phyloP scores from a whole-genome alignment of 2,113 vertebrate species.

The Plotosus lineatus region DNA sequence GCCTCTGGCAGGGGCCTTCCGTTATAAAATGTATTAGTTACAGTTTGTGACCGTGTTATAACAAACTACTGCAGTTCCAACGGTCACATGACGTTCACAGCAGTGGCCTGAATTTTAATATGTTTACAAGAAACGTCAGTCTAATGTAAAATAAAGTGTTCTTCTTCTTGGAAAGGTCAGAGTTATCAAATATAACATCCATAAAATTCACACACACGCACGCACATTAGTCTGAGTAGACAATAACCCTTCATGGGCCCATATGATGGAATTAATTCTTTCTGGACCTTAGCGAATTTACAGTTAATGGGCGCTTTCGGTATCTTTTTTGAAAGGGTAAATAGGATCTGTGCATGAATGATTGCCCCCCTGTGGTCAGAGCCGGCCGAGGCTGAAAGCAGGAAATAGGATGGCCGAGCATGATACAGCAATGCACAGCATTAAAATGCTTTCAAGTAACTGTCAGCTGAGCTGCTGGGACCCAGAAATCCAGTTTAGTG shows the following conservation, averaged over 20 bases:
- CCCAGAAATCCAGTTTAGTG: slow-evolving; percentile 38
- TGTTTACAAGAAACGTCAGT: neutral
- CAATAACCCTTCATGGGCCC: slow-evolving; percentile 32
- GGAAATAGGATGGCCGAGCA: slow-evolving; percentile 38
- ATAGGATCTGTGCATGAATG: slow-evolving; percentile 38
- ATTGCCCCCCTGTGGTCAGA: slow-evolving; percentile 61
- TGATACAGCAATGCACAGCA: slow-evolving; percentile 31
- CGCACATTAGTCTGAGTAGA: slow-evolving; percentile 16
- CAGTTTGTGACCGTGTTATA: neutral
- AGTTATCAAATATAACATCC: neutral
- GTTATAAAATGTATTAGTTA: neutral
- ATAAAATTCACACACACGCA: slow-evolving; percentile 27
- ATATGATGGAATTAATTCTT: slow-evolving; percentile 41
- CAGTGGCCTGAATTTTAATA: neutral
- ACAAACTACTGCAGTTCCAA: neutral
- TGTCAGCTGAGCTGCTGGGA: slow-evolving; percentile 26
- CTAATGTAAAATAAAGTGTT: neutral
- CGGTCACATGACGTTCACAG: neutral
- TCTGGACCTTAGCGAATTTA: slow-evolving; percentile 30
- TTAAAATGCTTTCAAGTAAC: slow-evolving; percentile 51
- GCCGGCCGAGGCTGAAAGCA: slow-evolving; percentile 20
- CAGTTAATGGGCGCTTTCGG: slow-evolving; percentile 37
- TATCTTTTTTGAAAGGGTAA: slow-evolving; percentile 35
- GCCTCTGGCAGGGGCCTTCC: no score
- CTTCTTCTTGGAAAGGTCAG: neutral